Conservation (phyloP, 2,797 vertebrate genomes). For the Lindbergichthys nudifrons region DNA sequence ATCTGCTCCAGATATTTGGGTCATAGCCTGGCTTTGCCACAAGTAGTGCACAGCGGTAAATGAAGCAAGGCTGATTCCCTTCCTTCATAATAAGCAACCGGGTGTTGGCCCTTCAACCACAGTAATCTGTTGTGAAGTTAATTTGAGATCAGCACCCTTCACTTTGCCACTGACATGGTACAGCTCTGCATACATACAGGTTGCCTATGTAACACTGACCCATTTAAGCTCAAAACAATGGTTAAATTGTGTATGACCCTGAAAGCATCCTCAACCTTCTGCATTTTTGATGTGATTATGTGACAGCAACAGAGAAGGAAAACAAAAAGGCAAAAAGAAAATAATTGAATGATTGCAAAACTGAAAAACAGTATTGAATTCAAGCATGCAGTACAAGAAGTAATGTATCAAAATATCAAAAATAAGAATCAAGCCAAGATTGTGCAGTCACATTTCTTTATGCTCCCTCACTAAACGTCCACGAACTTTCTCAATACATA, state of each 20-base stretch:
- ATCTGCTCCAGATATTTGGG: not conserved
- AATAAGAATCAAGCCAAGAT: conserved; percentile 24
- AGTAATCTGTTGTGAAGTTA: conserved; percentile 42
- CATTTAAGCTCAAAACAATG: conserved; percentile 68
- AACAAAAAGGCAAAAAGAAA: conserved; percentile 7
- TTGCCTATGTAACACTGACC: conserved; percentile 75
- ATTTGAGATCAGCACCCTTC: conserved; percentile 40
- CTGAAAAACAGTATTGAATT: conserved; percentile 2
- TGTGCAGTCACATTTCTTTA: conserved; percentile 7
- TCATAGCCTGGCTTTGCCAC: not conserved
- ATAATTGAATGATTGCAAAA: not conserved
- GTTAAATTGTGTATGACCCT: conserved; percentile 53
- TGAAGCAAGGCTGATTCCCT: conserved; percentile 2
- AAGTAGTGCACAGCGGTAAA: not conserved
- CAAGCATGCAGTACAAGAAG: not conserved
- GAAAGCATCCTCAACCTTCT: conserved; percentile 36
- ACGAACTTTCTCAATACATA: conserved; percentile 26
- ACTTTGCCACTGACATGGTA: conserved; percentile 19
- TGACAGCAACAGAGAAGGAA: conserved; percentile 6
- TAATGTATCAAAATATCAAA: conserved; percentile 37
- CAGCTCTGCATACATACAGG: conserved; percentile 48
- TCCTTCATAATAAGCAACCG: conserved; percentile 25
- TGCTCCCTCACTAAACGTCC: conserved; percentile 3
- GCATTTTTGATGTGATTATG: conserved; percentile 34
- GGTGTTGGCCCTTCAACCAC: conserved; percentile 18